Conservation (phyloP, 2,113 vertebrate genomes). For the Eublepharis macularius region DNA sequence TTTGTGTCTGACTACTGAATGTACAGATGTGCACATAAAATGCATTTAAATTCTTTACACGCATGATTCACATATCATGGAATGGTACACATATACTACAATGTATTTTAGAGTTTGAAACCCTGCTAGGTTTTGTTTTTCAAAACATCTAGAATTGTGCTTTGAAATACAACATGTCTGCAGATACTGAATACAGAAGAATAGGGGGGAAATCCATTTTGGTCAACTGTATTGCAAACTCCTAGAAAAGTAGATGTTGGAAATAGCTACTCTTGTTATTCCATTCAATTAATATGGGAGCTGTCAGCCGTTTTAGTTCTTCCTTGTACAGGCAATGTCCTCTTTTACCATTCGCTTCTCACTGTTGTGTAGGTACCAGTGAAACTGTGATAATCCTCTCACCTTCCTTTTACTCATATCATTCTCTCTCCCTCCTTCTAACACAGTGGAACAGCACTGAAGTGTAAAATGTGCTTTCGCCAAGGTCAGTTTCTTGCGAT, state of each 20-base stretch:
- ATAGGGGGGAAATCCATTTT: background rate
- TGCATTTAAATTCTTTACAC: background rate
- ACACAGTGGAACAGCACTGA: slow-evolving; percentile 62
- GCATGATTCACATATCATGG: background rate
- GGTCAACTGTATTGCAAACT: background rate
- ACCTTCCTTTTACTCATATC: slow-evolving; percentile 23
- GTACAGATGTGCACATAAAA: background rate
- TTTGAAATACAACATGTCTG: background rate
- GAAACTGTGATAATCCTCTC: slow-evolving; percentile 17
- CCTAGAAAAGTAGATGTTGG: background rate
- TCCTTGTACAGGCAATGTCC: slow-evolving; percentile 9
- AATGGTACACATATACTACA: background rate
- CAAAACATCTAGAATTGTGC: background rate
- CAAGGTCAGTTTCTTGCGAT: slow-evolving; percentile 78
- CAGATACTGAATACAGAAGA: background rate
- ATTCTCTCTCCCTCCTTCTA: slow-evolving; percentile 35
- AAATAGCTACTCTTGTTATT: background rate
- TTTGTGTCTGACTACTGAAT: background rate
- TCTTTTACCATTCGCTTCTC: background rate
- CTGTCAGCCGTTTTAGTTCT: background rate
- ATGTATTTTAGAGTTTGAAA: background rate
- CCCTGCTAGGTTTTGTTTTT: background rate
- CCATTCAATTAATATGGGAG: background rate
- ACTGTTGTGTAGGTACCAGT: slow-evolving; percentile 19
- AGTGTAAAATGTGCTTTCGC: slow-evolving; percentile 76